These are phyloP conservation scores for Hassar affinis DNA, from an alignment of 2,113 vertebrate genomes.

Conservation along the genomic window DNA sequence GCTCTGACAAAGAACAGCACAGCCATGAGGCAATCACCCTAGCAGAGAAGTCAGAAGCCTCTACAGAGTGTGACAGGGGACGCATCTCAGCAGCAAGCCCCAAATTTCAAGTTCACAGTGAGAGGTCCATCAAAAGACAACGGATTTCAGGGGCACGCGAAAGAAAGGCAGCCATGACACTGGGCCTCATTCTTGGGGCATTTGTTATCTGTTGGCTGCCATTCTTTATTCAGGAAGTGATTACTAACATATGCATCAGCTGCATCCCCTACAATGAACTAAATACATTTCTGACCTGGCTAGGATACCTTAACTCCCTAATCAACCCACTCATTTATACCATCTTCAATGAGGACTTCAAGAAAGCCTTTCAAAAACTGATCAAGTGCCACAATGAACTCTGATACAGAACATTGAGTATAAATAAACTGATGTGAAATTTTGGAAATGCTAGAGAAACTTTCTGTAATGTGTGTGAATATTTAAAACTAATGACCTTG, in stretches of 20 bases:
- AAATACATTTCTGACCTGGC: slow-evolving; percentile 92
- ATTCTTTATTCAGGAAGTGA: slow-evolving; percentile 96
- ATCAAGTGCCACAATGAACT: slow-evolving; percentile 82
- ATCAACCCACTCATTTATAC: slow-evolving; percentile 98
- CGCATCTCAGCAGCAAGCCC: slow-evolving; percentile 71
- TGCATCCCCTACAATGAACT: slow-evolving; percentile 87
- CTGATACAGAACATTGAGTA: slow-evolving; percentile 57
- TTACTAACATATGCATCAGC: slow-evolving; percentile 85
- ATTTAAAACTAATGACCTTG: neutral
- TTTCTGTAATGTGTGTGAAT: neutral
- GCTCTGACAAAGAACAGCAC: slow-evolving; percentile 77
- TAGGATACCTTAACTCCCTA: slow-evolving; percentile 97
- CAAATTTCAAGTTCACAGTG: slow-evolving; percentile 74
- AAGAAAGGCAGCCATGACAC: slow-evolving; percentile 87
- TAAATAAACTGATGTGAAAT: neutral
- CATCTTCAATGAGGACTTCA: slow-evolving; percentile 98
- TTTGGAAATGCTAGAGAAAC: neutral
- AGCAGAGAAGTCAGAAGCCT: slow-evolving; percentile 86
- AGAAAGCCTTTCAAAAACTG: slow-evolving; percentile 96
- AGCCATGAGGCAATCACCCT: slow-evolving; percentile 74
- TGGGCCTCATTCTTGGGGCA: slow-evolving; percentile 93
- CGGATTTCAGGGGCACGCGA: slow-evolving; percentile 90
- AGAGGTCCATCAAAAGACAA: slow-evolving; percentile 83
- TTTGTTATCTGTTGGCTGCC: slow-evolving; percentile 98
- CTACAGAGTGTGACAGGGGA: slow-evolving; percentile 81